Evolutionary conservation across 2,113 vertebrate species (phyloP).

Genomic region (Bungarus multicinctus): DNA sequence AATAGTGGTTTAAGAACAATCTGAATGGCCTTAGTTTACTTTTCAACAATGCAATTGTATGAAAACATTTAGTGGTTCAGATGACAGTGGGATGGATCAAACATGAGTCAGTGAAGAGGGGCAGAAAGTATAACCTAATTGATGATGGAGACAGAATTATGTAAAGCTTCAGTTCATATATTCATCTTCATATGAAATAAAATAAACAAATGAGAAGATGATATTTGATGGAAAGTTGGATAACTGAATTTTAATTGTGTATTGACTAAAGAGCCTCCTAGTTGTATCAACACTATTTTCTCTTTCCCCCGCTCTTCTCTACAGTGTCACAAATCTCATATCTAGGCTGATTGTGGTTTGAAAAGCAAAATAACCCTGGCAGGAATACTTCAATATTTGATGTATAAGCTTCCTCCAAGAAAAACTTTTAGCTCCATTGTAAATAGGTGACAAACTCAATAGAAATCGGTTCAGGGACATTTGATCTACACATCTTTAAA

Average conservation of each 20-base stretch:
- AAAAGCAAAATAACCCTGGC: background rate
- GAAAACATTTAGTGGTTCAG: background rate
- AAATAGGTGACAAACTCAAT: background rate
- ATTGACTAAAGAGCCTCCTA: background rate
- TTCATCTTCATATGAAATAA: background rate
- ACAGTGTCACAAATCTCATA: background rate
- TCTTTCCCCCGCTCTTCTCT: background rate
- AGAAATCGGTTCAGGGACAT: background rate
- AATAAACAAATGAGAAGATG: background rate
- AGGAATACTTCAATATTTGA: background rate
- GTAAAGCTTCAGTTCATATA: background rate
- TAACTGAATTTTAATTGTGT: background rate
- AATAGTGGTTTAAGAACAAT: background rate
- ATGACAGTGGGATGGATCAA: background rate
- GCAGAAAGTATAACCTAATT: background rate
- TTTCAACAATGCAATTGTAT: background rate
- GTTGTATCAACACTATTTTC: background rate
- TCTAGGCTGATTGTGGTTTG: background rate
- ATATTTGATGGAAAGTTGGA: background rate
- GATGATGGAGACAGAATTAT: background rate
- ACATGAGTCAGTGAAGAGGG: background rate
- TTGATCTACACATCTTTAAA: background rate
- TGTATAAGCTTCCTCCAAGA: background rate
- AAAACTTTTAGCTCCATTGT: background rate
- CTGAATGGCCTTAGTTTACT: background rate